Percentiles rank a stretch among this genome's conserved stretches.
Evolutionary conservation across 2,888 invertebrate genomes (phyloP).

Genomic region (Chelonus formosanus): DNA sequence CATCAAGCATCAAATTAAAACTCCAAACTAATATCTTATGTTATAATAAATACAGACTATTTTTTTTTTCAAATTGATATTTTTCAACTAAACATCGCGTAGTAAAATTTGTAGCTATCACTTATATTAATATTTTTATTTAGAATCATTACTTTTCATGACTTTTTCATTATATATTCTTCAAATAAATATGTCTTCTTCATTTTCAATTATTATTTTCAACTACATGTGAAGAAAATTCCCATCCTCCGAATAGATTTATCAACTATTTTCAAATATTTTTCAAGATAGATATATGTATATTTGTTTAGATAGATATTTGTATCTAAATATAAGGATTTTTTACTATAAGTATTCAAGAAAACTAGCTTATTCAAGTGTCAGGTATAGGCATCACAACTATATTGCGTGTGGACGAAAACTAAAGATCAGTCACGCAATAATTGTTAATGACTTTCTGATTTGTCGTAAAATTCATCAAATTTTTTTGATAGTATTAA

Average conservation of each 20-base stretch:
- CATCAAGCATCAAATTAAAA: constrained; percentile 7
- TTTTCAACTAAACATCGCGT: not conserved
- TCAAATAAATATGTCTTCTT: too few species aligned
- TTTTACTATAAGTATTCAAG: constrained; percentile 1
- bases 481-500: not conserved
- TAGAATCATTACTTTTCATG: too few species aligned
- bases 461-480: not conserved
- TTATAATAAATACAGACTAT: not conserved
- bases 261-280: too few species aligned
- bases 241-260: too few species aligned
- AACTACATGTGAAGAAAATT: too few species aligned
- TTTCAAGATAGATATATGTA: constrained; percentile 3
- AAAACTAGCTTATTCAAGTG: constrained; percentile 8
- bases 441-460: too few species aligned
- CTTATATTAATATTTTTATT: not conserved
- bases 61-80: not conserved
- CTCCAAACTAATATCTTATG: not conserved
- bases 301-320: not conserved
- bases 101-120: not conserved
- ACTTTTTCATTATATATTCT: too few species aligned
- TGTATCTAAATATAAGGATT: constrained; percentile 9
- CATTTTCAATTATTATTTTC: too few species aligned
- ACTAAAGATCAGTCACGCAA: too few species aligned
- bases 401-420: constrained; percentile 11
- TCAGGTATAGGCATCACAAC: constrained; percentile 17